Evolutionary conservation across 2,113 vertebrate species (phyloP), one percentile per base, ranked within the genome.

Genomic region (Thunnus thynnus): DNA sequence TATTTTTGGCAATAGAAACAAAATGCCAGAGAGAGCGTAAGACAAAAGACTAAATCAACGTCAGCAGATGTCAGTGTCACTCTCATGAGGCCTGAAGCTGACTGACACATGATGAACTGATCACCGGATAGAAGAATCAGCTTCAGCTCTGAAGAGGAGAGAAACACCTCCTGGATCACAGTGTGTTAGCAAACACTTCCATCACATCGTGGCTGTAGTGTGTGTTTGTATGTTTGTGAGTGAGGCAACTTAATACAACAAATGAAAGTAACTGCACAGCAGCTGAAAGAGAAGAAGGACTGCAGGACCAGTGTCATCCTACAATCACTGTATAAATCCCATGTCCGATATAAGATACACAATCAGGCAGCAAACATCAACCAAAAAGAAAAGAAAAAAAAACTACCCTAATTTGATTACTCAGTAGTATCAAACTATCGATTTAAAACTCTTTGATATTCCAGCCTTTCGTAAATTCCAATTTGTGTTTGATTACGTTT

Each of bases 261-360:
- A 72, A 77, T 25, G 70, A 90, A 17, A 74, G 72, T 92, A 93
- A 92, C 93, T 93, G 93, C 93, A 94, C 90, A 94, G 93, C 93
- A 93, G 92, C 91, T 88, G 83, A 81, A 82, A 88, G 83, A 86
- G 84, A 84, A 72, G 69, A 78, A 78, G 25, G 86, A 92, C 85
- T 72, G 84, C 80, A 88, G 78, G 85, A 86, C 50, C 76, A 48
- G 72, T 13, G 63, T 16, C 70, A 36, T 82, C 88, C 83, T 14
- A 44, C 86, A 70, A 87, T 92, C 89, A 51, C 76, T 60, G 78
- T 72, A 80, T 77, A 70, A 82, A 82, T 68, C 50, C 83, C 62
- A 56, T 46, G 13, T 74, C 69, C 64, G 36, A 48, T 44, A 32
- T 11, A 76, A 76, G 60, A 83, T 30, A 63, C 52, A 78, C 10